A percentile compares a stretch with the other conserved stretches of the same genome.
phyloP scores from a whole-genome alignment of 2,113 vertebrate species.

The Shinisaurus crocodilurus region DNA sequence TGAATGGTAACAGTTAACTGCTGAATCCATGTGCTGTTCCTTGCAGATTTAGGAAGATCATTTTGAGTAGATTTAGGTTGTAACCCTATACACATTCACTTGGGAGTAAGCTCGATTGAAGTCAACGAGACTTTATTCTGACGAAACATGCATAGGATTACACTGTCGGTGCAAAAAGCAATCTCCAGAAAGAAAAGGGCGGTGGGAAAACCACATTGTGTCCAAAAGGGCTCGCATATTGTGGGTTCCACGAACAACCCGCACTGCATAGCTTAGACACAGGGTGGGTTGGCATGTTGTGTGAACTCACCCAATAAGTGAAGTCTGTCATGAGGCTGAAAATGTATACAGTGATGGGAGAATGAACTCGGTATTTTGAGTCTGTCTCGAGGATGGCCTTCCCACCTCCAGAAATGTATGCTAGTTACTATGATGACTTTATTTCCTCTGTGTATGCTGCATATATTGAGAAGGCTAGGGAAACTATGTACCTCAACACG shows the following conservation, averaged over 20 bases:
- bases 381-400: neutral
- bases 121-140: too few species aligned
- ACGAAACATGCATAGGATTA: neutral
- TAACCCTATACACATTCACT: neutral
- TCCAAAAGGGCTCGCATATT: too few species aligned
- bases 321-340: neutral
- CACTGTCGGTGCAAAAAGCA: too few species aligned
- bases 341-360: neutral
- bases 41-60: neutral
- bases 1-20: neutral
- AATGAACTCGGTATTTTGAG: neutral
- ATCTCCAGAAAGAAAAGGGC: too few species aligned
- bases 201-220: too few species aligned
- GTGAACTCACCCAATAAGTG: too few species aligned
- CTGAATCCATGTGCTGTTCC: neutral
- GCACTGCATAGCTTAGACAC: too few species aligned
- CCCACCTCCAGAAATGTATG: neutral
- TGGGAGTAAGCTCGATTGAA: too few species aligned
- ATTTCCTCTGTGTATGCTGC: neutral
- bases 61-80: neutral
- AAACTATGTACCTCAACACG: neutral
- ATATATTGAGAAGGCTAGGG: neutral
- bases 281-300: too few species aligned
- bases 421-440: slow-evolving; percentile 21
- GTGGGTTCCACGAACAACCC: too few species aligned